These are phyloP conservation scores for Pseudopleuronectes americanus DNA, from an alignment of 2,797 vertebrate species.

Conservation along the genomic window DNA sequence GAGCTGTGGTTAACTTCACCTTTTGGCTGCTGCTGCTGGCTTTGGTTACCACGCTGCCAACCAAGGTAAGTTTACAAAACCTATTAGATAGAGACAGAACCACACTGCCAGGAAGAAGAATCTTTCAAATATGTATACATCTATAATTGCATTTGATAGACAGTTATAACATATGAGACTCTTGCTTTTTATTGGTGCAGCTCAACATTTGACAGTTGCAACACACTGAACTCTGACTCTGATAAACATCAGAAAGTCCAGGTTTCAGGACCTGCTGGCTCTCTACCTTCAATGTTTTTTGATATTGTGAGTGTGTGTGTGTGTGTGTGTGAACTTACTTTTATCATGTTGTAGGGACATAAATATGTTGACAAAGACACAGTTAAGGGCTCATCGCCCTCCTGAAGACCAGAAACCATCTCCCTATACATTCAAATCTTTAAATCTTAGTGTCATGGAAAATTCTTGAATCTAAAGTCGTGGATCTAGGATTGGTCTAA, in stretches of 20 bases:
- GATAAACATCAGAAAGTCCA: conserved; percentile 8
- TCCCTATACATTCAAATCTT: not conserved
- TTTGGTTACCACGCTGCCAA: conserved; percentile 47
- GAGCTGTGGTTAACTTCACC: conserved; percentile 36
- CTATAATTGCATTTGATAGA: too few relatives aligned
- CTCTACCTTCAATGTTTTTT: conserved; percentile 2
- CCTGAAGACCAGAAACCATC: too few relatives aligned
- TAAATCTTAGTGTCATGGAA: too few relatives aligned
- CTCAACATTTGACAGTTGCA: not conserved
- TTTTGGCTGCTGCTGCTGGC: conserved; percentile 71
- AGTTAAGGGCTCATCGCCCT: too few relatives aligned
- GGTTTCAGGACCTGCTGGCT: conserved; percentile 20
- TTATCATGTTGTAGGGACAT: not conserved
- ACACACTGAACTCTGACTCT: conserved; percentile 13
- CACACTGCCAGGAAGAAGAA: not conserved
- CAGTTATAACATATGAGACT: not conserved
- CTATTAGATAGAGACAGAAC: not conserved
- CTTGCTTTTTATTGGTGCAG: not conserved
- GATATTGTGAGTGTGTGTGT: not conserved
- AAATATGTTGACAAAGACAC: not conserved
- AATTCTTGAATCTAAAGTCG: too few relatives aligned
- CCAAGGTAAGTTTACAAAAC: conserved; percentile 53
- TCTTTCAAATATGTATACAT: not conserved
- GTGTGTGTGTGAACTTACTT: too few relatives aligned
- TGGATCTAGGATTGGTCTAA: too few relatives aligned